phyloP scores from a whole-genome alignment of 2,797 vertebrate species.

The Esox masquinongy region DNA sequence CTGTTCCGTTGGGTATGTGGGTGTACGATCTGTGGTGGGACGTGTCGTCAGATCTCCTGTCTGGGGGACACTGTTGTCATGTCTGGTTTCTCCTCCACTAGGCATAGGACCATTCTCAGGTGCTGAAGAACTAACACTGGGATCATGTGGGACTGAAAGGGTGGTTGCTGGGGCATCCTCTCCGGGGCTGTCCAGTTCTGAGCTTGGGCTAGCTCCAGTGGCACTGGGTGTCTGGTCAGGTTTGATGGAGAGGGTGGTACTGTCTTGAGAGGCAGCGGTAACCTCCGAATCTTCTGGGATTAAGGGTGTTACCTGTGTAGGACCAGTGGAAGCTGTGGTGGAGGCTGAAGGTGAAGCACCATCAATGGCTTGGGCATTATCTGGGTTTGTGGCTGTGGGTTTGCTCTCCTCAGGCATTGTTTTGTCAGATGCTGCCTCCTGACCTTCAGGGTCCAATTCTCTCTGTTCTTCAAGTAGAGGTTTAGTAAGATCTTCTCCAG shows the following conservation, averaged over 20 bases:
- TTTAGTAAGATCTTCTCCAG: constrained; percentile 5
- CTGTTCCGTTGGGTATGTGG: constrained; percentile 18
- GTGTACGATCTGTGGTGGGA: constrained; percentile 13
- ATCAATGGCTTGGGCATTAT: neutral
- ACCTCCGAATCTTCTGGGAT: constrained; percentile 17
- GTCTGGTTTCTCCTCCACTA: neutral
- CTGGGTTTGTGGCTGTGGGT: constrained; percentile 2
- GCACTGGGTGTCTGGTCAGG: neutral
- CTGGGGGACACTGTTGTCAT: constrained; percentile 5
- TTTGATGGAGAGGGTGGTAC: constrained; percentile 3
- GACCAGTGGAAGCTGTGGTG: constrained; percentile 11
- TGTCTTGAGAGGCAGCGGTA: neutral
- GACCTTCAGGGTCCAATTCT: constrained; percentile 3
- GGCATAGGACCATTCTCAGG: neutral
- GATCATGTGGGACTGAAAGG: constrained; percentile 2
- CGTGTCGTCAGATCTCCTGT: neutral
- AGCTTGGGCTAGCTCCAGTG: neutral
- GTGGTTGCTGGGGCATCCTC: neutral
- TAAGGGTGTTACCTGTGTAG: constrained; percentile 13
- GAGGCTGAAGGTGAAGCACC: neutral
- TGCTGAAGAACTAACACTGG: constrained; percentile 1
- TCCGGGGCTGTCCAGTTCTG: neutral
- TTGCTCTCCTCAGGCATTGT: neutral
- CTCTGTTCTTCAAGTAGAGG: neutral
- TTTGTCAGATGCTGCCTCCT: neutral